Conservation (phyloP, 2,797 vertebrate genomes). For the Hydrolagus colliei region DNA sequence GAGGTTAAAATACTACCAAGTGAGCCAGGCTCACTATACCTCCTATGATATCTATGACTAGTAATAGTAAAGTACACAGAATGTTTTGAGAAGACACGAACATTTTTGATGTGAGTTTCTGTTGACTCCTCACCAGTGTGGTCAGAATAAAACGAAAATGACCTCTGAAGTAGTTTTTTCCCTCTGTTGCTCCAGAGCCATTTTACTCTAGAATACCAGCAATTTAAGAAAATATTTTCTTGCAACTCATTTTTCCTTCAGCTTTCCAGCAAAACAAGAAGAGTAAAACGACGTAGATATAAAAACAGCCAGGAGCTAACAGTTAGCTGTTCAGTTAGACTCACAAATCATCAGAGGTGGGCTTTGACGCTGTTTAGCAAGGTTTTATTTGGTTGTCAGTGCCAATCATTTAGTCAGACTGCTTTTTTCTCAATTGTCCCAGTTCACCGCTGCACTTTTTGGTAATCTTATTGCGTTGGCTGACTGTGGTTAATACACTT, state of each 20-base stretch:
- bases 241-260: not conserved
- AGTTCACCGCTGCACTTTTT: constrained; percentile 61
- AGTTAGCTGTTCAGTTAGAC: not conserved
- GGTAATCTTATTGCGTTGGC: constrained; percentile 71
- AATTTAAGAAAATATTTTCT: not conserved
- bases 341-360: constrained; percentile 10
- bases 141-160: not conserved
- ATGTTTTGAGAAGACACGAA: no score
- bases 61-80: no score
- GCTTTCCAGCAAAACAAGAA: not conserved
- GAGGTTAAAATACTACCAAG: no score
- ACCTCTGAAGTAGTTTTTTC: not conserved
- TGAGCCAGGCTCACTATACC: no score
- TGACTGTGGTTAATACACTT: constrained; percentile 82
- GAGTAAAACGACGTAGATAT: not conserved
- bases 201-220: not conserved
- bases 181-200: not conserved
- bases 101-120: not conserved
- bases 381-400: constrained; percentile 28
- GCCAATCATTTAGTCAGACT: constrained; percentile 28
- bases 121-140: not conserved
- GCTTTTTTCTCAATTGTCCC: constrained; percentile 42
- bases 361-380: constrained; percentile 22
- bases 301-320: constrained; percentile 2
- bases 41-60: no score